Evolutionary conservation across 2,113 vertebrate species (phyloP).

Genomic region (Bungarus multicinctus): DNA sequence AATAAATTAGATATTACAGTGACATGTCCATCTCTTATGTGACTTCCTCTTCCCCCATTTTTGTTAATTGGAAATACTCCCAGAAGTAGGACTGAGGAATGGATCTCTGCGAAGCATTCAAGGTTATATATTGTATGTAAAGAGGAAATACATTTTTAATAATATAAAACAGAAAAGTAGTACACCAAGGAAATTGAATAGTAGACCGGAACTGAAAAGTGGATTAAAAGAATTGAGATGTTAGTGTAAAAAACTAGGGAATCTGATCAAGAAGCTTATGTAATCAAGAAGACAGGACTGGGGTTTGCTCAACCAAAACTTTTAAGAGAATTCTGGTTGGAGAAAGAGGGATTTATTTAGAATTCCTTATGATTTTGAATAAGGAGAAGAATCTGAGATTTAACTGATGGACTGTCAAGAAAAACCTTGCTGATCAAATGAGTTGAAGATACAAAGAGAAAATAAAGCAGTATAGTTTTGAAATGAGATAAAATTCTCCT

Average conservation of each 20-base stretch:
- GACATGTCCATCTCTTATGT: neutral
- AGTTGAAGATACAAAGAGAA: neutral
- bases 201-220: neutral
- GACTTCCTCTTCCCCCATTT: neutral
- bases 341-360: neutral
- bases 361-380: neutral
- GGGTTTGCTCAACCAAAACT: neutral
- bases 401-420: no score
- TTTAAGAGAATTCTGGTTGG: neutral
- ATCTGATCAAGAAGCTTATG: neutral
- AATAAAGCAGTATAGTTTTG: neutral
- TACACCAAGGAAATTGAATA: neutral
- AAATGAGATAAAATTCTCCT: neutral
- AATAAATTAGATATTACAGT: neutral
- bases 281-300: neutral
- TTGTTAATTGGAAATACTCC: neutral
- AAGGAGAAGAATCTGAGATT: neutral
- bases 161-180: neutral
- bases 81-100: neutral
- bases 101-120: neutral
- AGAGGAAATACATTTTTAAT: neutral
- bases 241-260: neutral
- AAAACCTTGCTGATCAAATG: neutral
- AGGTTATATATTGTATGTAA: neutral
- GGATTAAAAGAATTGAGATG: neutral